Base-by-base conservation (phyloP, 2,888 invertebrate genomes). In the Argyresthia goedartella region DNA sequence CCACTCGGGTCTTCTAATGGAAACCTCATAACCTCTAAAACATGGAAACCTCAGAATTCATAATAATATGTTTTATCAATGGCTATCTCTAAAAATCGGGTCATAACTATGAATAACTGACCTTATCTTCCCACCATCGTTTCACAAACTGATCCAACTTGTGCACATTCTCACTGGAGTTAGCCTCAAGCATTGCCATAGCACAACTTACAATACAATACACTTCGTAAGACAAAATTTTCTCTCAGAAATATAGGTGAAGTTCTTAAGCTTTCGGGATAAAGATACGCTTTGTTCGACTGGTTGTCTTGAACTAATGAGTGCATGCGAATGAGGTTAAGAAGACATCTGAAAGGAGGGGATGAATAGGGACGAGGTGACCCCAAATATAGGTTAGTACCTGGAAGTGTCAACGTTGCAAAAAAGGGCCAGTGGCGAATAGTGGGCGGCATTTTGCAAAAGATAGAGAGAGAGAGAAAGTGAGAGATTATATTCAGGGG, bases 51-150 rank as follows among this genome's bases (percentile, higher is more conserved):
- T 25, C 25, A 25, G 25, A 25, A 6, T 25, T 25, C 25, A 25
- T 25, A 25, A 6, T 4, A 4, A 2, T 25, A 4, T 25, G 3
- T 25, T 25, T 25, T 2, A 25, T 25, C 25, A 25, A 25, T 6
- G 6, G 25, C 2, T 25, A 4, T 4, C 25, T 25, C n/a, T n/a
- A n/a, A n/a, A n/a, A n/a, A n/a, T n/a, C 6, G 25, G 6, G 25
- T 25, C 25, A 25, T 25, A 4, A 25, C 2, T 4, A 25, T 25
- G 2, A 25, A 39, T 2, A 39, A 39, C 39, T n/a, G 39, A 39
- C 39, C 39, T 39, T 25, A 80, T 67, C 73, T 48, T 80, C 76
- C 80, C 81, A 81, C 81, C 81, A 84, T 1, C 81, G 68, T 57
- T 75, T 77, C 8, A 81, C 77, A 56, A 81, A 82, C 57, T 67